Conservation (phyloP, 2,888 invertebrate species). For the Protonemura montana region DNA sequence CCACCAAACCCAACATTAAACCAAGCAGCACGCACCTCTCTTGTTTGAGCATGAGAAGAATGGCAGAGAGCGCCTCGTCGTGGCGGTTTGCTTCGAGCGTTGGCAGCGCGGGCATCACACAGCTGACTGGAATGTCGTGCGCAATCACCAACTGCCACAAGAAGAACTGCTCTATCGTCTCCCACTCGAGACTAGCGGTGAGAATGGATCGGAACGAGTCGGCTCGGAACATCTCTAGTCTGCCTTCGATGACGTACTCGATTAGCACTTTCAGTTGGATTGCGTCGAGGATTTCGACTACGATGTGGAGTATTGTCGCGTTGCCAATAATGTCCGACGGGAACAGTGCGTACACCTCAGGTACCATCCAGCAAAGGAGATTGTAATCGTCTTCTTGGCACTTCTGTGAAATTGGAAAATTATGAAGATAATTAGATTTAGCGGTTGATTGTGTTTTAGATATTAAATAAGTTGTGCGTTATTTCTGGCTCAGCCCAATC, state of each 20-base stretch:
- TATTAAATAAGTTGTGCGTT: too few relatives aligned
- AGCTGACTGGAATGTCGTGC: conserved; percentile 92
- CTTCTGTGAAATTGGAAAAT: conserved; percentile 59
- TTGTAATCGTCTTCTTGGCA: conserved; percentile 90
- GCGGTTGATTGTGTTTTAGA: neutral
- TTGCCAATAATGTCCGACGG: conserved; percentile 88
- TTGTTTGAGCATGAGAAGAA: conserved; percentile 89
- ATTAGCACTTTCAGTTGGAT: conserved; percentile 89
- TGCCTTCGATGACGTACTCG: conserved; percentile 76
- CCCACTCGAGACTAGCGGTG: conserved; percentile 90
- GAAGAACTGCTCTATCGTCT: conserved; percentile 96
- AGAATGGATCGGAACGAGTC: conserved; percentile 78
- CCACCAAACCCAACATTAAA: too few relatives aligned
- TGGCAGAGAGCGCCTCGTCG: conserved; percentile 90
- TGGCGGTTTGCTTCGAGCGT: conserved; percentile 85
- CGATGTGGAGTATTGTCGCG: conserved; percentile 84
- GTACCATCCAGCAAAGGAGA: conserved; percentile 90
- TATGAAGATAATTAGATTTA: neutral
- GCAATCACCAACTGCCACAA: conserved; percentile 96
- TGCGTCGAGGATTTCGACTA: conserved; percentile 90
- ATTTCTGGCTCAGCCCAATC: too few relatives aligned
- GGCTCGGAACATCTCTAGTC: conserved; percentile 72
- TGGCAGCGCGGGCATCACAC: conserved; percentile 80
- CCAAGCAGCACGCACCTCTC: conserved; percentile 67
- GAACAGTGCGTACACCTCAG: conserved; percentile 91